Evolutionary conservation across 2,888 invertebrate species (phyloP).

Genomic region (Xiphydria camelus): DNA sequence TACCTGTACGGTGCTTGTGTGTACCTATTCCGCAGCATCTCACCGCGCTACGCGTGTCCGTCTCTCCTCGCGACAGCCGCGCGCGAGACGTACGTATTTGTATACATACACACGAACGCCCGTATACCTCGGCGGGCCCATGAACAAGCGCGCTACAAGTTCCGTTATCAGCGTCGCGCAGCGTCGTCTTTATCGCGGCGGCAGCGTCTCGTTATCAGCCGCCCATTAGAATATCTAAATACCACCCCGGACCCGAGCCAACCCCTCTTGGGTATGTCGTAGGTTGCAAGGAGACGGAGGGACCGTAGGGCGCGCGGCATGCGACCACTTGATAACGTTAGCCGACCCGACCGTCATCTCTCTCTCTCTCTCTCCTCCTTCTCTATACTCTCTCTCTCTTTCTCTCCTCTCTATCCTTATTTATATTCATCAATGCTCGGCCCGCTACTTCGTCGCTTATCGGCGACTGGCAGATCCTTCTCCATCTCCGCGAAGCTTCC

Average conservation of each 20-base stretch:
- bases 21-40: too few relatives aligned
- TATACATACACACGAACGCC: too few relatives aligned
- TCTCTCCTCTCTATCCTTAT: slow-evolving; percentile 25
- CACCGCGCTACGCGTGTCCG: too few relatives aligned
- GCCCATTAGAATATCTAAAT: slow-evolving; percentile 60
- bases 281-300: slow-evolving; percentile 1
- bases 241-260: slow-evolving; percentile 50
- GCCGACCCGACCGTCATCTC: slow-evolving; percentile 16
- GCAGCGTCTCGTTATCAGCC: slow-evolving; percentile 55
- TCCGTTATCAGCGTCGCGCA: slow-evolving; percentile 55
- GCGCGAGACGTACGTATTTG: too few relatives aligned
- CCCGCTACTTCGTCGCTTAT: slow-evolving; percentile 28
- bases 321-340: slow-evolving; percentile 38
- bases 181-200: slow-evolving; percentile 40
- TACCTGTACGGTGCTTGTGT: too few relatives aligned
- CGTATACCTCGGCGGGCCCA: slow-evolving; percentile 19
- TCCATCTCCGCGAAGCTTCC: slow-evolving; percentile 26
- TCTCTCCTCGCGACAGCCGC: too few relatives aligned
- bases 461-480: slow-evolving; percentile 28
- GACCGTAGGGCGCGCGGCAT: slow-evolving; percentile 20
- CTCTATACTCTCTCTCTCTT: slow-evolving; percentile 7
- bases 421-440: slow-evolving; percentile 40
- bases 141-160: slow-evolving; percentile 41
- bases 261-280: neutral
- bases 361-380: slow-evolving; percentile 11